A percentile compares a stretch with the other conserved stretches of the same genome.
These are phyloP conservation scores for Steinernema khuongi DNA, from an alignment of 1,140 invertebrate species.

Conservation along the genomic window DNA sequence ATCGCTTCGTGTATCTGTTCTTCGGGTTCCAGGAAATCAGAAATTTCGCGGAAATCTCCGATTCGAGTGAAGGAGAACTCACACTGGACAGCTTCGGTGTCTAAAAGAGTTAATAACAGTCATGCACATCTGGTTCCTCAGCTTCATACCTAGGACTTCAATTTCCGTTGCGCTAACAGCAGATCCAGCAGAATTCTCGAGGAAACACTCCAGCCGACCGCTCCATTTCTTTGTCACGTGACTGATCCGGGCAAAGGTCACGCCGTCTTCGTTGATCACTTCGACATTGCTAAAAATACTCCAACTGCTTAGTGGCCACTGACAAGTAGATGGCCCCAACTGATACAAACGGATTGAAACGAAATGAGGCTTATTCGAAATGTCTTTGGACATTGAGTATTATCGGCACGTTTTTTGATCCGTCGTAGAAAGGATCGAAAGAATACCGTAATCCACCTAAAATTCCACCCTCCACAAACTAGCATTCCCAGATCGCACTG, in stretches of 20 bases:
- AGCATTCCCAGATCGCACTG: slow-evolving; percentile 21
- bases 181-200: not conserved
- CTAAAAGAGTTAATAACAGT: not conserved
- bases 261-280: slow-evolving; percentile 31
- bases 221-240: slow-evolving; percentile 3
- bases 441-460: too few species aligned
- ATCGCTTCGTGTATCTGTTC: not conserved
- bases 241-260: slow-evolving; percentile 30
- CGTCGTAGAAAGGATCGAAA: too few species aligned
- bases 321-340: not conserved
- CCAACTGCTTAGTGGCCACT: not conserved
- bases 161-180: not conserved
- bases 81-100: not conserved
- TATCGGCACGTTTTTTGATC: too few species aligned
- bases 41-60: not conserved
- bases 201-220: not conserved
- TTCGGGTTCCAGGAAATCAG: not conserved
- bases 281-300: slow-evolving; percentile 30
- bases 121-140: too few species aligned
- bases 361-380: too few species aligned
- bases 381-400: slow-evolving; percentile 27
- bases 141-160: not conserved
- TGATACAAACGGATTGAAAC: too few species aligned
- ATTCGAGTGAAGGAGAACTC: not conserved
- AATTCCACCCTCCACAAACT: too few species aligned